phyloP scores from a whole-genome alignment of 2,113 vertebrate genomes.

The Camarhynchus parvulus region DNA sequence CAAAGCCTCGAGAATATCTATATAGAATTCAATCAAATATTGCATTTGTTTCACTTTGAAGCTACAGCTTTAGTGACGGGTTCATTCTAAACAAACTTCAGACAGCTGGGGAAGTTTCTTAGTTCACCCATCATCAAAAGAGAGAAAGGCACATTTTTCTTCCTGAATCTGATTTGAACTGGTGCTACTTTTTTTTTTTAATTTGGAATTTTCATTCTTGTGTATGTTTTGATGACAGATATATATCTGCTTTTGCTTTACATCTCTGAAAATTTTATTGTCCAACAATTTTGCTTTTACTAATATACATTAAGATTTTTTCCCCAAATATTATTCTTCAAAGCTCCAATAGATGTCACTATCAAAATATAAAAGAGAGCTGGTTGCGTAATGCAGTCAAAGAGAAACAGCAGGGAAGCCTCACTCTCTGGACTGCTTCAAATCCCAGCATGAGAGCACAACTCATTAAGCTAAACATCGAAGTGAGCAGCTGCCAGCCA shows the following conservation, averaged over 20 bases:
- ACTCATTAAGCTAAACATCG: not conserved
- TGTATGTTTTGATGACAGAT: not conserved
- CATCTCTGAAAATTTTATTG: not conserved
- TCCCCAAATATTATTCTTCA: conserved; percentile 44
- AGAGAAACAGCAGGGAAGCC: conserved; percentile 5
- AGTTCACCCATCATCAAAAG: not conserved
- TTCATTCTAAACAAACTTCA: not conserved
- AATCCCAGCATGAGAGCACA: conserved; percentile 10
- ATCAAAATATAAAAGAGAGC: conserved; percentile 77
- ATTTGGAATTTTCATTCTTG: not conserved
- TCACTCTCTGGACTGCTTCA: conserved; percentile 1
- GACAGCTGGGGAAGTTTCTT: not conserved
- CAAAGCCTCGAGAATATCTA: not conserved
- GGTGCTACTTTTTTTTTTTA: not conserved
- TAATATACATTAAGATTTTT: not conserved
- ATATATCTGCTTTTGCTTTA: not conserved
- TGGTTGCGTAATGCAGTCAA: not conserved
- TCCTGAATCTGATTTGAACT: not conserved
- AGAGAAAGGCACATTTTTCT: not conserved
- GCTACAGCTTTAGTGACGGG: not conserved
- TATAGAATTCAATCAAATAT: not conserved
- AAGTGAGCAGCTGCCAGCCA: conserved; percentile 10
- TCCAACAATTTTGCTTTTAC: not conserved
- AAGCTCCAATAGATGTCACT: conserved; percentile 82
- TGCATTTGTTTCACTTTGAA: not conserved